These are phyloP conservation scores for Galeopterus variegatus DNA, from an alignment of 2,113 vertebrate genomes.

Conservation along the genomic window DNA sequence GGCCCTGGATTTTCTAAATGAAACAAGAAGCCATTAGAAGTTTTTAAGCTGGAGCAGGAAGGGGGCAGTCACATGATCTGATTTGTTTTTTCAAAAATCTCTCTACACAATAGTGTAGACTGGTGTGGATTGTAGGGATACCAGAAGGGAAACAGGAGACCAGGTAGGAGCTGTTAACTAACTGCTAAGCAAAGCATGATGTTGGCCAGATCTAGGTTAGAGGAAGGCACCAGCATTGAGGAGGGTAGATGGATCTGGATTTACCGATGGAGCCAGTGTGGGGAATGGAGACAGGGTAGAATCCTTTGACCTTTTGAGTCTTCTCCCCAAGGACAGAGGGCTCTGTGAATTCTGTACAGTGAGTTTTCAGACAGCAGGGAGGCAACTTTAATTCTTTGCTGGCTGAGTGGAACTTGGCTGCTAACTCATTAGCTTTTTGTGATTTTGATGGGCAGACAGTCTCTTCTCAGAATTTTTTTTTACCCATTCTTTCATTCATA, in stretches of 20 bases:
- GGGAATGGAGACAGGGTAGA: neutral
- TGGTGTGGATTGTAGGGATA: neutral
- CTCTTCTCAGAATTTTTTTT: slow-evolving; percentile 73
- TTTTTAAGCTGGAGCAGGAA: slow-evolving; percentile 9
- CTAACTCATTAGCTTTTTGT: slow-evolving; percentile 71
- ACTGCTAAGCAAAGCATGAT: neutral
- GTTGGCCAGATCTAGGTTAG: neutral
- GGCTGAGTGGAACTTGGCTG: slow-evolving; percentile 60
- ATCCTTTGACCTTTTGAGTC: neutral
- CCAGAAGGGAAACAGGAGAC: neutral
- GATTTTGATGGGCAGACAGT: slow-evolving; percentile 64
- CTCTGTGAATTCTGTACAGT: slow-evolving; percentile 23
- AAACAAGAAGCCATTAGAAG: slow-evolving; percentile 3
- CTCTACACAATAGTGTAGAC: neutral
- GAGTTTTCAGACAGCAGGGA: slow-evolving; percentile 13
- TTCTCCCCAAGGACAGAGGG: slow-evolving; percentile 44
- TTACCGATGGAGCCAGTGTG: neutral
- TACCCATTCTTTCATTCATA: slow-evolving; percentile 74
- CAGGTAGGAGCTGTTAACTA: neutral
- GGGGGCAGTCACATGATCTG: neutral
- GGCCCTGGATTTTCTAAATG: neutral
- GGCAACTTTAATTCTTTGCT: slow-evolving; percentile 38
- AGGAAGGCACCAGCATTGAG: neutral
- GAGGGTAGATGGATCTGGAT: neutral
- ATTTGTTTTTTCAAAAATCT: neutral